phyloP scores from a whole-genome alignment of 2,797 vertebrate genomes.

The Tokudaia muenninki region DNA sequence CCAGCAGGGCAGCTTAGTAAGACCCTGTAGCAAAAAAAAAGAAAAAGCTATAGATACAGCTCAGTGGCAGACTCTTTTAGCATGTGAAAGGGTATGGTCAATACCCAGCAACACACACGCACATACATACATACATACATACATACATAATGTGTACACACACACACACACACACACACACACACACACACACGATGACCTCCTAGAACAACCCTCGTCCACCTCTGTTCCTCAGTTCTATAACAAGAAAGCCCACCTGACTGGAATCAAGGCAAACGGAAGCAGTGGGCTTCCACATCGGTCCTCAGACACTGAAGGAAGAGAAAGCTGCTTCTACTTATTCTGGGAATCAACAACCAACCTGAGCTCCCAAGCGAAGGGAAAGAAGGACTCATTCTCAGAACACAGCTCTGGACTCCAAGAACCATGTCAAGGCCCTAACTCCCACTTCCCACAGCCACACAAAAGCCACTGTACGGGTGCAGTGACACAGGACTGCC shows the following conservation, averaged over 20 bases:
- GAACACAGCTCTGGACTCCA: neutral
- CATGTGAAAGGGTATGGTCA: neutral
- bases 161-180: neutral
- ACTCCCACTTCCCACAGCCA: slow-evolving; percentile 3
- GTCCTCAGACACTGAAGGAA: neutral
- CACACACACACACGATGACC: neutral
- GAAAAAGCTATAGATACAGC: neutral
- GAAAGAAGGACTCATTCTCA: neutral
- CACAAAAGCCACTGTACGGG: neutral
- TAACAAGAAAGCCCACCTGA: neutral
- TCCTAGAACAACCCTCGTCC: neutral
- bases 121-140: neutral
- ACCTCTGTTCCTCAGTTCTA: neutral
- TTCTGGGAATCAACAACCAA: neutral
- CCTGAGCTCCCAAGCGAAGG: neutral
- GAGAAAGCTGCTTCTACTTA: neutral
- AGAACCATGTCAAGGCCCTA: neutral
- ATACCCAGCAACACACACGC: neutral
- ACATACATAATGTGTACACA: no score
- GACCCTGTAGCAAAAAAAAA: neutral
- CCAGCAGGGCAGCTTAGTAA: neutral
- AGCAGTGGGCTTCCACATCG: neutral
- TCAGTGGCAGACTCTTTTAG: neutral
- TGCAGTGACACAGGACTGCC: no score
- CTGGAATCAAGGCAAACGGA: neutral